Base-by-base conservation (phyloP, 2,797 vertebrate genomes). In the Syncerus caffer region DNA sequence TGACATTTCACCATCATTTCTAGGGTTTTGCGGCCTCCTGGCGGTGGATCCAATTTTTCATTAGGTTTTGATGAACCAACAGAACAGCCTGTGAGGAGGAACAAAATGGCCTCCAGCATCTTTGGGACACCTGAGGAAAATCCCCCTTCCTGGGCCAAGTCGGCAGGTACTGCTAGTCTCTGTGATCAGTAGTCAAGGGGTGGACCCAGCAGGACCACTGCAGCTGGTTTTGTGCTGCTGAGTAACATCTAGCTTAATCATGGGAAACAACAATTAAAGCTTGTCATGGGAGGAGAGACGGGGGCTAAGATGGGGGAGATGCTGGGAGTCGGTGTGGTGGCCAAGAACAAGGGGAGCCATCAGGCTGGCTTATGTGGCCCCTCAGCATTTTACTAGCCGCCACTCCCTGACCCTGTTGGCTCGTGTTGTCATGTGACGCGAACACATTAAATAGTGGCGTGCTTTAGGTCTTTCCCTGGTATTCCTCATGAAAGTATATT, bases 81-180 rank as follows among this genome's bases (percentile, higher is more conserved):
- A 97, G 99, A 99, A 3, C 99, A 99, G 34, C 99, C 99, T 0
- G 96, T 98, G 90, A 99, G 99, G 97, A 99, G 99, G 99, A 99
- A 99, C 98, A 99, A 99, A 98, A 99, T 99, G 99, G 99, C 99
- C 95, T 99, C 99, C 93, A 99, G 98, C 98, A 99, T 99, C 98
- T 99, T 99, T 67, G 99, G 99, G 83, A 99, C 99, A 96, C 99
- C 99, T 21, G 99, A 99, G 96, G 99, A 99, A 80, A 99, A 99
- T 57, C 98, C 99, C 97, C 97, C 99, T 50, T 98, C 99, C 50
- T 99, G 98, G 99, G 98, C 98, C 96, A 99, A 99, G 89, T 95
- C 98, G 0, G 97, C 98, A 12, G 98, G 99, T 98, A 90, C 76
- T 85, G 15, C 29, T 1, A 0, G 1, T 0, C 50, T 25, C 78